phyloP scores from a whole-genome alignment of 2,888 invertebrate genomes.

The Metellina segmentata region DNA sequence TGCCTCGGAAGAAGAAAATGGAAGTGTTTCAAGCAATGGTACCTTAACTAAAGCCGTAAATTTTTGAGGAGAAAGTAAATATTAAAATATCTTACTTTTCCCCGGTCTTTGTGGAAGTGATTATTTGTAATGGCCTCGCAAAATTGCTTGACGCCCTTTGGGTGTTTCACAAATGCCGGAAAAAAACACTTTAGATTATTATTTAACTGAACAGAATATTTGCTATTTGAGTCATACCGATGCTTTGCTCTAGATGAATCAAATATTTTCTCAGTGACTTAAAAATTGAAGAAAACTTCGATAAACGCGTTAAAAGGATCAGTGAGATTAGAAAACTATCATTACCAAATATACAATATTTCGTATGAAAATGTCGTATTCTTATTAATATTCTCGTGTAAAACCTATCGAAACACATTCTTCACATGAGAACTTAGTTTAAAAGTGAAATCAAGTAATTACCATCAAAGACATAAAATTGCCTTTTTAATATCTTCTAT shows the following conservation, averaged over 20 bases:
- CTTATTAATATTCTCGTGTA: no score
- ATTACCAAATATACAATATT: no score
- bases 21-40: constrained; percentile 18
- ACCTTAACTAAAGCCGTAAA: constrained; percentile 40
- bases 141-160: constrained; percentile 10
- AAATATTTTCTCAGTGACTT: neutral
- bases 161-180: neutral
- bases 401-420: no score
- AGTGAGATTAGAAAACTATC: no score
- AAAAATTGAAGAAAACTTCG: neutral
- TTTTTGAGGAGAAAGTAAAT: constrained; percentile 41
- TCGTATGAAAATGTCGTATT: no score
- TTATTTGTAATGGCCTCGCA: constrained; percentile 10
- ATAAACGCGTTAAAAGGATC: no score
- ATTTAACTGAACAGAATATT: neutral
- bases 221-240: neutral
- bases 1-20: constrained; percentile 39
- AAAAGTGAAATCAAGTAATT: no score
- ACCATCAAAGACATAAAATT: no score
- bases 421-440: no score
- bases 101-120: constrained; percentile 23
- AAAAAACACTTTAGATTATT: neutral
- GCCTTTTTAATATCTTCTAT: no score
- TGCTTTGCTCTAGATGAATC: neutral
- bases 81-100: constrained; percentile 54